Base-by-base conservation (phyloP, 2,888 invertebrate genomes). In the Nebria brevicollis region DNA sequence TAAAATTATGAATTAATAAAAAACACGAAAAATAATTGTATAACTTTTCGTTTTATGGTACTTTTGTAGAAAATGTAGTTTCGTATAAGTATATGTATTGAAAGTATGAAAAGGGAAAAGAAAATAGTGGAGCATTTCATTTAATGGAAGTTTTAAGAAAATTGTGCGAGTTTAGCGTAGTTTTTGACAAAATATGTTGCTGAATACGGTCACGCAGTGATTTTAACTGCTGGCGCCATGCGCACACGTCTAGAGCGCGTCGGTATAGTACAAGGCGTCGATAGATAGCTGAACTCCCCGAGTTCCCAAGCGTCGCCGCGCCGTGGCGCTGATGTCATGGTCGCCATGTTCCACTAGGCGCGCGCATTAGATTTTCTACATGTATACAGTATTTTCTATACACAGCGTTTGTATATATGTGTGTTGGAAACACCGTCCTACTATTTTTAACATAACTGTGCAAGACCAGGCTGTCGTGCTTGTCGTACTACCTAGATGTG, bases 231-330 rank as follows among this genome's bases (percentile, higher is more conserved):
- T 54, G 54, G 8, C 11, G 54, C 54, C 54, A 54, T 54, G 54
- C 54, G 54, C 54, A 54, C 54, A 54, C 8, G 7, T 54, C 8
- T 54, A 54, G 54, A 54, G 54, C 8, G 54, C 54, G 54, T 54
- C 54, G 54, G 6, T 13, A 6, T 11, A 2, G 25, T 42, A 66
- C 77, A 41, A 41, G 72, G 43, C 77, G 77, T 77, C 77, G 70
- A 77, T 77, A 77, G 70, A 77, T 77, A 77, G 64, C 77, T 70
- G 77, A 77, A 26, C 13, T 70, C 54, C 72, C 72, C 77, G 72
- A 7, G 43, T 77, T 34, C 54, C 42, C 43, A 6, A 68, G 77
- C 77, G 77, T 64, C 72, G 34, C 25, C 66, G 25, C 34, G 13
- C 15, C 26, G 34, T 64, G 25, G 25, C 34, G 41, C 54, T 65